Percentiles rank a stretch among this genome's conserved stretches.
phyloP scores from a whole-genome alignment of 2,797 vertebrate genomes.

The Melanogrammus aeglefinus region DNA sequence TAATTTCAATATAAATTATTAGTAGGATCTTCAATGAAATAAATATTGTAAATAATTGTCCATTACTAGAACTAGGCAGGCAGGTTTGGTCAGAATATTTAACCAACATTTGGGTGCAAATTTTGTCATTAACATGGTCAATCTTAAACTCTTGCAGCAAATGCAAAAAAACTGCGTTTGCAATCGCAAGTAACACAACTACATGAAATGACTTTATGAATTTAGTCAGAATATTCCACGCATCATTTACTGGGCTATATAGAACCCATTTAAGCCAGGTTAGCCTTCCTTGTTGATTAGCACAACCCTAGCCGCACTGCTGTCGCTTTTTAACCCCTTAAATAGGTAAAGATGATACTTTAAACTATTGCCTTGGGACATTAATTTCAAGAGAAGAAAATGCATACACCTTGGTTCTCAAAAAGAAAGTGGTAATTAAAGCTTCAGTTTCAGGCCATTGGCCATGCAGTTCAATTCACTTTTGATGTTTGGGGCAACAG shows the following conservation, averaged over 20 bases:
- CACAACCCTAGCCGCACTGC: neutral
- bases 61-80: neutral
- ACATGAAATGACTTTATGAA: neutral
- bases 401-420: neutral
- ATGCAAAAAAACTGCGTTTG: neutral
- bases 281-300: conserved; percentile 7
- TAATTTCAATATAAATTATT: neutral
- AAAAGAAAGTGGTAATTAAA: neutral
- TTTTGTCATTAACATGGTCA: no score
- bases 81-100: neutral
- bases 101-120: neutral
- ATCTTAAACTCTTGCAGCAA: neutral
- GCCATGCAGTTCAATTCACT: neutral
- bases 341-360: neutral
- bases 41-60: neutral
- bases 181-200: neutral
- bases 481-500: neutral
- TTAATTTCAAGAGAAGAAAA: neutral
- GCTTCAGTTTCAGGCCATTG: neutral
- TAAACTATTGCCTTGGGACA: neutral
- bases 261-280: neutral
- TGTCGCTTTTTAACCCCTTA: neutral
- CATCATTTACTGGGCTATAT: neutral
- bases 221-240: neutral
- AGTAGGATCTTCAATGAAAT: neutral